Evolutionary conservation across 2,113 vertebrate species (phyloP), one percentile per base, ranked within the genome.

Genomic region (Sterna hirundo): DNA sequence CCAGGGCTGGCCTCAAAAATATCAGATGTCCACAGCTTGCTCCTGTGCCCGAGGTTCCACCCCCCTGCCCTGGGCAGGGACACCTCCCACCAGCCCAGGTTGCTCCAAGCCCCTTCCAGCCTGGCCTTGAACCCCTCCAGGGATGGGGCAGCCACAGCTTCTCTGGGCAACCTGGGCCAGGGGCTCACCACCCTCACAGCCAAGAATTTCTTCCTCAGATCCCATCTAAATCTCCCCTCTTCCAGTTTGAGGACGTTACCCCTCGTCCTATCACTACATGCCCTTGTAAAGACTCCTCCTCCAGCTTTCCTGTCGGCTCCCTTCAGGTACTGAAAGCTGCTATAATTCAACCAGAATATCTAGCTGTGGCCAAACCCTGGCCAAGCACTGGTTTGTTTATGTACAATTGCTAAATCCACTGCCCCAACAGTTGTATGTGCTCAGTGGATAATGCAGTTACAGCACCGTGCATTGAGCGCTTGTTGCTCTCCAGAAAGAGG

Each of bases 381-480:
- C 12, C 46, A 61, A 36, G 42, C 82, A 78, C 13, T 8, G 27
- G 16, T 49, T 85, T 60, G 21, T 74, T 91, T 65, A n/a, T 19
- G 13, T 49, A 29, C 1, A 0, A 5, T 27, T 66, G 29, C 58
- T 77, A 72, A 77, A 64, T 13, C 16, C 25, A 30, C 21, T 49
- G 36, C 52, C 52, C 16, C 15, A 29, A 34, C 18, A 71, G 11
- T 2, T 49, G 23, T 22, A 4, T 14, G 3, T 7, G 10, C 19
- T 77, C 29, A 18, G n/a, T 2, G 32, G 47, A 32, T 14, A 36
- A 40, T 1, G 4, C 5, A 61, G 40, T 9, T 27, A 29, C 29
- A 72, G 23, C 1, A n/a, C 9, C 2, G 12, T 36, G 44, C 23
- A 36, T 68, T 1, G 0, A 9, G 25, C 0, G 0, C 34, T 15